Evolutionary conservation across 2,888 invertebrate species (phyloP).

Genomic region (Amphipoea oculea): DNA sequence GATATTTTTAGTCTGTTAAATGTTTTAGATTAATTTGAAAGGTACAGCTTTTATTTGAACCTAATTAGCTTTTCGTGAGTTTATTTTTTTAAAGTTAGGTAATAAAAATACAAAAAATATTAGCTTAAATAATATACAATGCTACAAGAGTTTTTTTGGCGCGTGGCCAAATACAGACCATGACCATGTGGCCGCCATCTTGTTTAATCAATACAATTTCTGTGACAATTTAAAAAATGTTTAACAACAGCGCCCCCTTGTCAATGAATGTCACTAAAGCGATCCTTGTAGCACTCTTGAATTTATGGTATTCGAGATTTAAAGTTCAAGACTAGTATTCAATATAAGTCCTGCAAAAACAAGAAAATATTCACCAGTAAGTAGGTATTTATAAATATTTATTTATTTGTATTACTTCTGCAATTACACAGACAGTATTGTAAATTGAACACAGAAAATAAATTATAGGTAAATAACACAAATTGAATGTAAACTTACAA

Average conservation of each 20-base stretch:
- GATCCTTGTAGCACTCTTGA: background rate
- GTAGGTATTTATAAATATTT: background rate
- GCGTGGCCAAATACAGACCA: background rate
- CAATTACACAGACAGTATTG: background rate
- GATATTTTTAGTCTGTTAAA: background rate
- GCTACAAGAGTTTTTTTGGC: background rate
- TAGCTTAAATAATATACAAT: background rate
- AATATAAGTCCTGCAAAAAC: background rate
- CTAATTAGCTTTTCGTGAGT: too few relatives aligned
- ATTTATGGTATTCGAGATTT: background rate
- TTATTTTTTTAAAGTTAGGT: background rate
- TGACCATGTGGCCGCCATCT: background rate
- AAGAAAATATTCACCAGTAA: background rate
- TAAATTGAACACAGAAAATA: conserved; percentile 11
- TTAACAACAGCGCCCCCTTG: background rate
- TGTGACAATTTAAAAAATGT: background rate
- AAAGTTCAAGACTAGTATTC: background rate
- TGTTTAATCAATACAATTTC: background rate
- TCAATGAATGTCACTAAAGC: background rate
- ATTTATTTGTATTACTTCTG: background rate
- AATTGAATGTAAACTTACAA: conserved; percentile 39
- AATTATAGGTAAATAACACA: conserved; percentile 20
- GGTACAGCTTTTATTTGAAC: background rate
- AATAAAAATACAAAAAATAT: background rate
- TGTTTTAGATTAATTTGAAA: background rate